Evolutionary conservation across 2,113 vertebrate species (phyloP), one percentile per base, ranked within the genome.

Genomic region (Pseudois nayaur): DNA sequence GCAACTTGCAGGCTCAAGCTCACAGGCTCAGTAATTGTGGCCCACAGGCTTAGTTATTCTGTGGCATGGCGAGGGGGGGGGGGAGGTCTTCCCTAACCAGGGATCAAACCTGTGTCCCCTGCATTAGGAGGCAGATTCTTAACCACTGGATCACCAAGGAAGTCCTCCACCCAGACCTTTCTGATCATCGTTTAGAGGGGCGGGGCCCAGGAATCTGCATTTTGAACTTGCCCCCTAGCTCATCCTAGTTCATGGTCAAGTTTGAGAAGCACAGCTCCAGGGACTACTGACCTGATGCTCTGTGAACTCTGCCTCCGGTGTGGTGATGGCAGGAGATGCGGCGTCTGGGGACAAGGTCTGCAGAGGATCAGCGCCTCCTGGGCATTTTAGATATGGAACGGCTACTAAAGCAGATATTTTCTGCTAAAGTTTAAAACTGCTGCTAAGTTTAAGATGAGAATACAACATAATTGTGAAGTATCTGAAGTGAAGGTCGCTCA

Each of bases 321-420:
- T 40, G 67, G 3, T 71, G 19, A n/a, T 12, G 19, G 67, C 67
- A 23, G 19, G 67, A 71, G 19, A 71, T 21, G n/a, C 19, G 19
- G n/a, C 0, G 0, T 12, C n/a, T 71, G 67, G n/a, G 67, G n/a
- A 40, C 67, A 71, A 23, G n/a, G 67, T 40, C 67, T 23, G 10
- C 67, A 40, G n/a, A 71, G n/a, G 67, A 71, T 71, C 67, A 40
- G 36, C 0, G 10, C 67, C 21, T 40, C 19, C n/a, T 40, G n/a
- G n/a, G 67, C 67, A 23, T 71, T 71, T 71, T 40, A 71, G 19
- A 36, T 23, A 11, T 23, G 67, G 19, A 23, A 40, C 67, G 21
- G 67, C 67, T 23, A 23, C n/a, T 40, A 71, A 10, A 67, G 64
- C 64, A 36, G 67, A 23, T 71, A 71, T 40, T 71, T 40, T 10